phyloP scores from a whole-genome alignment of 53 echinoderm and acorn worm species.

The Hippasteria phrygiana region DNA sequence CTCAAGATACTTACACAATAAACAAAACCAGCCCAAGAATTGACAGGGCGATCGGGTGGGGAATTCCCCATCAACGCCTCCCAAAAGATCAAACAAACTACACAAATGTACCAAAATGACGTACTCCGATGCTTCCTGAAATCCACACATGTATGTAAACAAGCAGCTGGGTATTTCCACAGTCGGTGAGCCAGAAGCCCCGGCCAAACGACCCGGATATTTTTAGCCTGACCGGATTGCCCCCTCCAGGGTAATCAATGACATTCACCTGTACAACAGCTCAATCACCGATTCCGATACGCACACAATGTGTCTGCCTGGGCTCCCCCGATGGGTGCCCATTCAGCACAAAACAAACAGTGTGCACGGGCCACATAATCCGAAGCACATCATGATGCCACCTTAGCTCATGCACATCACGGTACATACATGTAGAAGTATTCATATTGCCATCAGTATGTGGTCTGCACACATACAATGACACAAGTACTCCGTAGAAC shows the following conservation, averaged over 20 bases:
- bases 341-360: constrained; percentile 1
- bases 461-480: background rate
- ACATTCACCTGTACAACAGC: constrained; percentile 17
- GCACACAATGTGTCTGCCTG: background rate
- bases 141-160: constrained; percentile 22
- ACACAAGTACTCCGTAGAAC: too few relatives aligned
- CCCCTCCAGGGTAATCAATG: constrained; percentile 45
- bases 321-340: background rate
- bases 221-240: constrained; percentile 30
- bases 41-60: too few relatives aligned
- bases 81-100: too few relatives aligned
- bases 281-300: background rate
- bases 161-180: background rate
- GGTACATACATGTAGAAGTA: background rate
- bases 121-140: too few relatives aligned
- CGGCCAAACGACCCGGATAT: background rate
- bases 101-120: too few relatives aligned
- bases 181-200: too few relatives aligned
- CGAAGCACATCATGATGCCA: background rate
- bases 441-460: background rate
- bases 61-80: too few relatives aligned
- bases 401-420: background rate
- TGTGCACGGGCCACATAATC: background rate
- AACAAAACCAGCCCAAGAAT: too few relatives aligned
- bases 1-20: too few relatives aligned